Evolutionary conservation across 2,888 invertebrate genomes (phyloP), one percentile per base, ranked within the genome.

Genomic region (Ariolimax columbianus): DNA sequence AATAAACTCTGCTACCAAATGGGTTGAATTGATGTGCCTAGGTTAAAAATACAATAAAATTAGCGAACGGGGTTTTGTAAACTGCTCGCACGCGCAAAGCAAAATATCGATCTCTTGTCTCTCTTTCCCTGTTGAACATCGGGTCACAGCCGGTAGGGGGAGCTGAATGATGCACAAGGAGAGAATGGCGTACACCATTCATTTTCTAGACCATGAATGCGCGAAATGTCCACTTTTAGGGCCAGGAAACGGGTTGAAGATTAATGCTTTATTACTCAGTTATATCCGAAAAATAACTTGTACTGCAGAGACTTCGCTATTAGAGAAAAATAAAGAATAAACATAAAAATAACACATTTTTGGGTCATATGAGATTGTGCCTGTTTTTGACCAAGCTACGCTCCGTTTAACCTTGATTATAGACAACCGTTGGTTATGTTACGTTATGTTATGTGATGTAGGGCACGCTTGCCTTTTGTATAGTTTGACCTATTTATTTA

Each of bases 21-120:
- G n/a, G 23, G 43, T 19, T 66, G 79, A 19, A 79, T 68, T 79
- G 79, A 40, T 66, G 79, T 68, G 66, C 79, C 66, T 66, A 30
- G 66, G 79, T 79, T 79, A 79, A 79, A 66, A 79, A 79, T 68
- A 79, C 79, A 66, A 79, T 79, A 79, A 79, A 79, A 79, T 79
- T 66, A 59, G 43, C 79, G 66, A 79, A 19, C 79, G 23, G 6
- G 79, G 79, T 68, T 79, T 68, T 68, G 36, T 79, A 59, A 79
- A 68, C 79, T 43, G 66, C 66, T 79, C 79, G 79, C 79, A 68
- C 79, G 79, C 79, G 79, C 79, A 68, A n/a, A 66, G 68, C 79
- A 68, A 79, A 79, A 66, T 79, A 79, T 79, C 68, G 79, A 79
- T 79, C 79, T 30, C n/a, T n/a, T 33, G 33, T 79, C 79, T 68